Percentiles rank a stretch among this genome's conserved stretches.
phyloP scores from a whole-genome alignment of 2,797 vertebrate species.

The Lepilemur septentrionalis region DNA sequence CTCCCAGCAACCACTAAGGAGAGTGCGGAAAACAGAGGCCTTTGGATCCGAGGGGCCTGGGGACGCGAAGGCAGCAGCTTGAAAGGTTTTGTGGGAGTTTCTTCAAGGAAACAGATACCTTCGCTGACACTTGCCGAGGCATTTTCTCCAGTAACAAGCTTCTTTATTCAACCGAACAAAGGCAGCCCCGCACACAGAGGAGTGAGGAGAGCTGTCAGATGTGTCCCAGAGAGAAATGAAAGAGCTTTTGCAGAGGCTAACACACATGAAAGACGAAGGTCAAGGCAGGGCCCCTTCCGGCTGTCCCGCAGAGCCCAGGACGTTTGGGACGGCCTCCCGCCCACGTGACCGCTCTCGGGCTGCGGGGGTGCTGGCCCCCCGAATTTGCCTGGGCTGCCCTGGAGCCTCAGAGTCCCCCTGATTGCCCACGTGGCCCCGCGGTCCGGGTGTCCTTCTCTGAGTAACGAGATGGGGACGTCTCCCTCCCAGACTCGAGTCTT shows the following conservation, averaged over 20 bases:
- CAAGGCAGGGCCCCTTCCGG: not conserved
- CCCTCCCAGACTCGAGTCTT: not conserved
- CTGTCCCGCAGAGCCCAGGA: not conserved
- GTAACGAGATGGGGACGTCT: not conserved
- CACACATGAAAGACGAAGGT: slow-evolving; percentile 35
- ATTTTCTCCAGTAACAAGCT: slow-evolving; percentile 52
- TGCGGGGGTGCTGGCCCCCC: not conserved
- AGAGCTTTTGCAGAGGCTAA: not conserved
- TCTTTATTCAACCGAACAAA: slow-evolving; percentile 73
- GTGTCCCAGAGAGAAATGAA: slow-evolving; percentile 45
- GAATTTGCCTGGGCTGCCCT: too few relatives aligned
- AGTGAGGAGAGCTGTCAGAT: slow-evolving; percentile 49
- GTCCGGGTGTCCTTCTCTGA: not conserved
- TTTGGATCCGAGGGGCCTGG: not conserved
- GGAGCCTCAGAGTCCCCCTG: not conserved
- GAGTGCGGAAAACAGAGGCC: not conserved
- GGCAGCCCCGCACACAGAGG: not conserved
- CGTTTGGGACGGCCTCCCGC: not conserved
- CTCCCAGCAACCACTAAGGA: not conserved
- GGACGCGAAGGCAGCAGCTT: not conserved
- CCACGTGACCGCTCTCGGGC: accelerated
- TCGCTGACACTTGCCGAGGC: slow-evolving; percentile 39
- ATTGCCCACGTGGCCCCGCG: not conserved
- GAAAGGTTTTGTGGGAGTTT: slow-evolving; percentile 42
- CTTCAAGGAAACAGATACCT: slow-evolving; percentile 60